Percentiles rank a stretch among this genome's conserved stretches.
Conservation (phyloP, 1,140 invertebrate genomes). For the Atta colombica region DNA sequence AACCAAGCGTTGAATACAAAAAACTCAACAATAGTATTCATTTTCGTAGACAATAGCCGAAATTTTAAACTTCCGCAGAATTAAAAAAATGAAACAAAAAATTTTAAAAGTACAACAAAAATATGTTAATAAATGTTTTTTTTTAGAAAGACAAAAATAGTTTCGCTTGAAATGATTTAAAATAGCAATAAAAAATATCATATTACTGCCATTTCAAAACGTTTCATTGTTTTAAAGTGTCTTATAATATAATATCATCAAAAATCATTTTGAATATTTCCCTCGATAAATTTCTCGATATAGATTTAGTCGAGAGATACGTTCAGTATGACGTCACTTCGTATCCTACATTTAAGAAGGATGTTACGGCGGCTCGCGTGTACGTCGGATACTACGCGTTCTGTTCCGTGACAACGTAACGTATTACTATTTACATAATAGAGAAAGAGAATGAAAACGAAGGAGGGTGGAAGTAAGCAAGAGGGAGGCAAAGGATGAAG, state of each 20-base stretch:
- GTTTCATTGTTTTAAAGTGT: neutral
- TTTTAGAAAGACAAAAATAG: neutral
- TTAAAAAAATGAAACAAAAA: conserved; percentile 13
- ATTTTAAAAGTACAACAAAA: neutral
- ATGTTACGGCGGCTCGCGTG: conserved; percentile 37
- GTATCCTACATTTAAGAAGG: conserved; percentile 29
- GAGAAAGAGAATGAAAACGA: conserved; percentile 61
- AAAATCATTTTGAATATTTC: neutral
- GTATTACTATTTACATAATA: conserved; percentile 74
- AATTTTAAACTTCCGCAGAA: neutral
- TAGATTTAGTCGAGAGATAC: conserved; percentile 14
- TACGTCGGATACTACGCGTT: conserved; percentile 14
- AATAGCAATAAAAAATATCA: neutral
- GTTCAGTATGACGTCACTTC: conserved; percentile 19
- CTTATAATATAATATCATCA: neutral
- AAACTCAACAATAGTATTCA: neutral
- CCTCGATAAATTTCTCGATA: neutral
- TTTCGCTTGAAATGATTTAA: neutral
- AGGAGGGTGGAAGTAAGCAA: neutral
- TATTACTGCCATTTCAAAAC: neutral
- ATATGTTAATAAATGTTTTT: conserved; percentile 9
- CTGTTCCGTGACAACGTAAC: conserved; percentile 53
- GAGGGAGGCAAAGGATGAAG: conserved; percentile 33
- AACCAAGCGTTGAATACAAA: neutral
- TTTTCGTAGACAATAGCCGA: neutral